These are phyloP conservation scores for Synanceia verrucosa DNA, from an alignment of 2,797 vertebrate species.

Conservation along the genomic window DNA sequence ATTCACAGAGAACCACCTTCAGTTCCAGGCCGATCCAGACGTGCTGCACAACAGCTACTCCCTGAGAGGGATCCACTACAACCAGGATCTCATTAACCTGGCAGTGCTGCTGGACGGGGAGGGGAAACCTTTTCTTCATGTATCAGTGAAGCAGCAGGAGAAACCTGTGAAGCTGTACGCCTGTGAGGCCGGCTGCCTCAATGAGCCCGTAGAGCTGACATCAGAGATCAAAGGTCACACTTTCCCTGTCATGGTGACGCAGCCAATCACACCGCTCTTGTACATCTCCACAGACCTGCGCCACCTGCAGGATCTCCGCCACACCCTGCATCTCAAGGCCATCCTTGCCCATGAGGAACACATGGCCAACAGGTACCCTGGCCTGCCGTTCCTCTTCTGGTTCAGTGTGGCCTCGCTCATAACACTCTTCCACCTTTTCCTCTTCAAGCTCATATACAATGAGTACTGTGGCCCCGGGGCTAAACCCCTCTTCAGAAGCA, in stretches of 20 bases:
- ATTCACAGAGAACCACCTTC: conserved; percentile 98
- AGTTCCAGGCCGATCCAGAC: conserved; percentile 95
- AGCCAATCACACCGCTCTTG: conserved; percentile 93
- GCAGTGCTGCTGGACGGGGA: conserved; percentile 89
- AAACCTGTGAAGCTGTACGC: conserved; percentile 91
- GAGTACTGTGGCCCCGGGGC: conserved; percentile 98
- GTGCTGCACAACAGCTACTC: conserved; percentile 98
- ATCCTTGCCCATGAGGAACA: conserved; percentile 98
- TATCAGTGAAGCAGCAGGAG: conserved; percentile 92
- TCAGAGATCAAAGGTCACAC: conserved; percentile 89
- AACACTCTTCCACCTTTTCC: conserved; percentile 97
- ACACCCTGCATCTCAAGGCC: conserved; percentile 95
- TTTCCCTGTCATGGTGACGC: conserved; percentile 96
- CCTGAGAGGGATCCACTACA: conserved; percentile 93
- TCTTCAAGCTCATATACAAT: conserved; percentile 99
- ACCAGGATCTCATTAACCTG: conserved; percentile 91
- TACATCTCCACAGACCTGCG: conserved; percentile 95
- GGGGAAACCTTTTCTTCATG: conserved; percentile 92
- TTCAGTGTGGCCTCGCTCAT: conserved; percentile 98
- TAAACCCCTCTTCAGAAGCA: conserved; percentile 97
- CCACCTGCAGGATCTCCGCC: conserved; percentile 94
- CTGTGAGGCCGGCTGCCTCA: conserved; percentile 95
- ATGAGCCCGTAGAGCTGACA: conserved; percentile 95
- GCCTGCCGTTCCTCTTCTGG: conserved; percentile 98
- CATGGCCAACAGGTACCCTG: conserved; percentile 97